Evolutionary conservation across 35 echinoderm and acorn worm species (phyloP).

Genomic region (Ophioderma brevispina): DNA sequence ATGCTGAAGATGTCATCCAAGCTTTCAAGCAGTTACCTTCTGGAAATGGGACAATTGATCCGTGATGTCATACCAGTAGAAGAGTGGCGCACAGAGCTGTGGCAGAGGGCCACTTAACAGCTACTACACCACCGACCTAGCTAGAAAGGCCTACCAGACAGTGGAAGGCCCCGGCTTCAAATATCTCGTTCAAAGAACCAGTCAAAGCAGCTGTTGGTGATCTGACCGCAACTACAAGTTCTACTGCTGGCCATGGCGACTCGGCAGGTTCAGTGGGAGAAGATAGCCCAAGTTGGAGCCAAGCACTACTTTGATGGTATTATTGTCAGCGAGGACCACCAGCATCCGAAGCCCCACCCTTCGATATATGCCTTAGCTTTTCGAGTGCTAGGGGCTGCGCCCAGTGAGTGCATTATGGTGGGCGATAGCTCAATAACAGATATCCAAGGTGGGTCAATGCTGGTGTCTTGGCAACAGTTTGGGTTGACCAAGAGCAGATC

Average conservation of each 20-base stretch:
- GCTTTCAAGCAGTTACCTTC: constrained; percentile 40
- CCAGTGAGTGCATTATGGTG: constrained; percentile 77
- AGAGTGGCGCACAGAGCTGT: constrained; percentile 89
- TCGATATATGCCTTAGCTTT: constrained; percentile 85
- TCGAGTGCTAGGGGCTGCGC: constrained; percentile 44
- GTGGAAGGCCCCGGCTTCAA: constrained; percentile 85
- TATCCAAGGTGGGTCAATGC: constrained; percentile 92
- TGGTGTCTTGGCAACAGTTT: constrained; percentile 67
- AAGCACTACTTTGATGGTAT: constrained; percentile 90
- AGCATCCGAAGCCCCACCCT: constrained; percentile 77
- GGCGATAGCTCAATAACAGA: constrained; percentile 87
- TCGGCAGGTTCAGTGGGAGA: constrained; percentile 76
- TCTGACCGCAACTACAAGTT: constrained; percentile 75
- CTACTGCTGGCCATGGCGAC: constrained; percentile 88
- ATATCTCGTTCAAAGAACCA: constrained; percentile 64
- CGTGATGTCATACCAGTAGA: constrained; percentile 73
- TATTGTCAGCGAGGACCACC: constrained; percentile 88
- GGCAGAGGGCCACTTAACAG: constrained; percentile 73
- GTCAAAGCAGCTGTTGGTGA: constrained; percentile 52
- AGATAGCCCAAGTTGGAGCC: constrained; percentile 65
- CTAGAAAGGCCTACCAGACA: constrained; percentile 49
- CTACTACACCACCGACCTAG: constrained; percentile 23
- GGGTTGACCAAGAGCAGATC: constrained; percentile 57
- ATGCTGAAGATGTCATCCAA: constrained; percentile 54
- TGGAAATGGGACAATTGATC: constrained; percentile 57